Base-by-base conservation (phyloP, 2,888 invertebrate genomes). In the Tiliacea aurago region DNA sequence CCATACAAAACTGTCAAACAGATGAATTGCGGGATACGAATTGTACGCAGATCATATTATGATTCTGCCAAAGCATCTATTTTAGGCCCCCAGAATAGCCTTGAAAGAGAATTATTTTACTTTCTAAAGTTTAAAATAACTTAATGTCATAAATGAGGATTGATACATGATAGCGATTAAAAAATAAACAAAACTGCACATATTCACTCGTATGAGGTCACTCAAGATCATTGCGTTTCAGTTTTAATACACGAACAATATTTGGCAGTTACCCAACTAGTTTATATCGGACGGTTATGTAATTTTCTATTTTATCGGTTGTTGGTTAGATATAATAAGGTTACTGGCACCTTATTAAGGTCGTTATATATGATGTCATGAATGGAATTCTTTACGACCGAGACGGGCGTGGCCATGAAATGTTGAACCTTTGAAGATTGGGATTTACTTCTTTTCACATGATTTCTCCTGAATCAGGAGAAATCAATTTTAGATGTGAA, bases 311-410 rank as follows among this genome's bases (percentile, higher is more conserved):
- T 83, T 77, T 70, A 80, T 76, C 64, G 73, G 63, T 74, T 76
- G 33, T 68, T 72, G 37, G 70, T 64, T 47, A 72, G 58, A 53
- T 77, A 69, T 59, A 76, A 62, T 81, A 78, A 81, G 85, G 84
- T 86, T 83, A 86, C 77, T 77, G 85, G 66, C 81, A 81, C 75
- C 59, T 70, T 81, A 85, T 70, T 86, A 84, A 76, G 86, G 84
- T 78, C 80, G 79, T 79, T 81, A 62, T 55, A 76, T 59, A 82
- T 90, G 89, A 88, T 86, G 89, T 90, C 89, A 90, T 83, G 70
- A 76, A 80, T 80, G 69, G 75, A 74, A 73, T 78, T 80, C 75
- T 75, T 76, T 71, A 76, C 65, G 37, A 55, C n/a, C n/a, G n/a
- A n/a, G n/a, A n/a, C 66, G 70, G 83, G 87, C 70, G 81, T 79